Evolutionary conservation across 2,888 invertebrate species (phyloP), one percentile per base, ranked within the genome.

Genomic region (Phyto melanocephala): DNA sequence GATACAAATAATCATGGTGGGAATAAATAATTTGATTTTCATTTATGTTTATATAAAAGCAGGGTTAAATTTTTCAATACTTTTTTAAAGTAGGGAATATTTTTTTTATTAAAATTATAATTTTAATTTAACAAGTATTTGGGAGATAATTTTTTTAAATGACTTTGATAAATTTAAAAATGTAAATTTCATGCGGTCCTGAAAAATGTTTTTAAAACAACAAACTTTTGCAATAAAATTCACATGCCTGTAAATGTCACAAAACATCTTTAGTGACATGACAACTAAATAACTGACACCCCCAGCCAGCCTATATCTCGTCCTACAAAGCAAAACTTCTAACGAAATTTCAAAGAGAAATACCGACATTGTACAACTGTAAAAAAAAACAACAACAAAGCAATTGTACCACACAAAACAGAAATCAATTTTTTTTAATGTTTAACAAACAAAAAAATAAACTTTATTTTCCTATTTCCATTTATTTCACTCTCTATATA

Each of bases 361-460:
- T 62, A 35, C 76, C 76, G 76, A 60, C 75, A 45, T 28, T 42
- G 60, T 33, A 47, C 56, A 62, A 67, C 35, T 58, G 56, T 22
- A 37, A n/a, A 63, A 52, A 24, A 10, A 68, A n/a, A n/a, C n/a
- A n/a, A 50, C 52, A 71, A 72, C 60, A 75, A 74, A 80, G 40
- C 40, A 80, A 37, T 65, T 65, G 56, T 37, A 35, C 47, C 52
- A 75, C 68, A 70, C 6, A 33, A 6, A 13, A 56, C 62, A 5
- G 28, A 47, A 52, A 37, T 72, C 22, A 65, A 60, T 63, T 71
- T 71, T 78, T 77, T 68, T 63, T 22, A 60, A 56, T 24, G n/a
- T 67, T 67, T n/a, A 42, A 24, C 13, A 75, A 52, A 28, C 28
- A 28, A 28, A 6, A 67, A 45, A 60, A 45, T 22, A 45, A 50